Evolutionary conservation across 2,888 invertebrate genomes (phyloP).

Genomic region (Molanna angustata): DNA sequence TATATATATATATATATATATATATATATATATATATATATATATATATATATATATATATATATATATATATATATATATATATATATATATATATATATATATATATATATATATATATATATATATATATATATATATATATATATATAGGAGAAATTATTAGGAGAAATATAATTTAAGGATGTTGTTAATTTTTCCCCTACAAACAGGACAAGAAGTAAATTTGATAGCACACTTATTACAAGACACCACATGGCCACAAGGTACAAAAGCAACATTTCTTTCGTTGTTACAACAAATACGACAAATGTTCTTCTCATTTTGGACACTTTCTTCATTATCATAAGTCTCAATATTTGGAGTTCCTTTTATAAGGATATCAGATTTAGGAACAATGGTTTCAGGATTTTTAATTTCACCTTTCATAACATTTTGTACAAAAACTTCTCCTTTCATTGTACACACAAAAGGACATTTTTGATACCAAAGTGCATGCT

Average conservation of each 20-base stretch:
- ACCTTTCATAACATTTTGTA: constrained; percentile 32
- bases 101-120: too few species aligned
- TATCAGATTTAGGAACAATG: not conserved
- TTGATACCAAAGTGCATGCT: constrained; percentile 90
- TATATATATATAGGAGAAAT: too few species aligned
- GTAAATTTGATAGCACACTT: constrained; percentile 85
- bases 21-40: too few species aligned
- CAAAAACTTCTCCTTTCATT: constrained; percentile 72
- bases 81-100: too few species aligned
- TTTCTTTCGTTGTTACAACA: constrained; percentile 87
- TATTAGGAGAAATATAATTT: too few species aligned
- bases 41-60: too few species aligned
- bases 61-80: too few species aligned
- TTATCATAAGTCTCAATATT: not conserved
- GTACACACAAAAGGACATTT: constrained; percentile 79
- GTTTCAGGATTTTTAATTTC: not conserved
- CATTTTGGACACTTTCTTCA: constrained; percentile 34
- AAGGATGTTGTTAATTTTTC: too few species aligned
- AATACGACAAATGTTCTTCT: constrained; percentile 80
- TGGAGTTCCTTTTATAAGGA: too few species aligned
- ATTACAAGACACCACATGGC: constrained; percentile 90
- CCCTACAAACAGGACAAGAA: constrained; percentile 85
- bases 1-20: too few species aligned
- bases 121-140: too few species aligned
- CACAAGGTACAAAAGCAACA: constrained; percentile 92